Conservation (phyloP, 2,797 vertebrate genomes). For the Schizopygopsis malacanthus region DNA sequence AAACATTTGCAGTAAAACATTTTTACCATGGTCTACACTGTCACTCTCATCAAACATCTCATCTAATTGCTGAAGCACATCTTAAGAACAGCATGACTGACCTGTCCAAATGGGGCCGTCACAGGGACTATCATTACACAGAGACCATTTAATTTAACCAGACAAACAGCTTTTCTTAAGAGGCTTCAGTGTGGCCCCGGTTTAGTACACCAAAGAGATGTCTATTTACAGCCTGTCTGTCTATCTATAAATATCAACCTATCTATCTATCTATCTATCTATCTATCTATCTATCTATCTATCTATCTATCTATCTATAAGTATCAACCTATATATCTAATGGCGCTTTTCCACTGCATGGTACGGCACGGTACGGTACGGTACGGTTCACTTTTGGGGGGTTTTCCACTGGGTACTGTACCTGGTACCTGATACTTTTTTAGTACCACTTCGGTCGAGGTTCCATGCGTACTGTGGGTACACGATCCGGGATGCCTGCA, state of each 20-base stretch:
- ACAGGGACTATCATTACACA: background rate
- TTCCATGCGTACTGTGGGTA: no score
- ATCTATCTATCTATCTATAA: background rate
- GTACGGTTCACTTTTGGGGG: no score
- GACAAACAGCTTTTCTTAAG: slow-evolving; percentile 26
- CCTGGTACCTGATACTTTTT: no score
- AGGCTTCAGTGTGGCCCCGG: background rate
- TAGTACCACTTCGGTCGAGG: no score
- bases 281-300: no score
- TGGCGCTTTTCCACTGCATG: no score
- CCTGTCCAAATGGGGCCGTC: background rate
- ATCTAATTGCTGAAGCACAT: slow-evolving; percentile 19
- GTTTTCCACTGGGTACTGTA: no score
- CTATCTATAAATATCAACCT: background rate
- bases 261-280: background rate
- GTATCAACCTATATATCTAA: background rate
- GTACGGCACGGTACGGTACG: no score
- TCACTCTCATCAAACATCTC: slow-evolving; percentile 2
- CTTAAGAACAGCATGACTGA: slow-evolving; percentile 8
- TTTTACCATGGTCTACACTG: slow-evolving; percentile 3
- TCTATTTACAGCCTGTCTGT: background rate
- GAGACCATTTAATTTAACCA: slow-evolving; percentile 23
- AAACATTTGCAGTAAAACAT: background rate
- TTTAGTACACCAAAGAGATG: background rate
- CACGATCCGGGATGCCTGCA: no score